A percentile compares a stretch with the other conserved stretches of the same genome.
Evolutionary conservation across 2,888 invertebrate genomes (phyloP).

Genomic region (Drosophila aldrichi): DNA sequence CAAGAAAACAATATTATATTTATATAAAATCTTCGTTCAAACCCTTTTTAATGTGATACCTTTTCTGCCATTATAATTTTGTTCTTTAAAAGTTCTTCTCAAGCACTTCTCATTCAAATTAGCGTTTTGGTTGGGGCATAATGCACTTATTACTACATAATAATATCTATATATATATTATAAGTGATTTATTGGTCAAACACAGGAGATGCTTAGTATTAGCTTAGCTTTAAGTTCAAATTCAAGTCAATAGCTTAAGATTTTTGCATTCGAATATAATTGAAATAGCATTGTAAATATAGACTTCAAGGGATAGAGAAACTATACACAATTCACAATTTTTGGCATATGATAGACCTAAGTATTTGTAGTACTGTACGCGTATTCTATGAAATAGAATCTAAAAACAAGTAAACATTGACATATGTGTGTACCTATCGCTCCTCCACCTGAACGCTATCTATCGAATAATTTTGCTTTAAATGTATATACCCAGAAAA

Average conservation of each 20-base stretch:
- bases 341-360: conserved; percentile 43
- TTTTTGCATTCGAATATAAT: conserved; percentile 26
- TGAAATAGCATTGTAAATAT: conserved; percentile 37
- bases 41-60: not conserved
- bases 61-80: not conserved
- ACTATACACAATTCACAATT: conserved; percentile 28
- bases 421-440: conserved; percentile 77
- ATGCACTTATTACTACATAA: conserved; percentile 27
- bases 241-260: conserved; percentile 63
- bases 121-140: conserved; percentile 29
- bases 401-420: conserved; percentile 56
- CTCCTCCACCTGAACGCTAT: conserved; percentile 77
- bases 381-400: conserved; percentile 70
- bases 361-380: conserved; percentile 49
- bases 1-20: too few species aligned
- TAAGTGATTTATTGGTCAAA: conserved; percentile 50
- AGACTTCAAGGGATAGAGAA: conserved; percentile 20
- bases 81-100: not conserved
- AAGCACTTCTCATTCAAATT: not conserved
- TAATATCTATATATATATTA: conserved; percentile 1
- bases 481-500: conserved; percentile 45
- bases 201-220: conserved; percentile 60
- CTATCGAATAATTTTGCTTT: conserved; percentile 68
- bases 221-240: conserved; percentile 44
- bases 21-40: not conserved